Base-by-base conservation (phyloP, 1,140 invertebrate species). In the Pristionchus pacificus region DNA sequence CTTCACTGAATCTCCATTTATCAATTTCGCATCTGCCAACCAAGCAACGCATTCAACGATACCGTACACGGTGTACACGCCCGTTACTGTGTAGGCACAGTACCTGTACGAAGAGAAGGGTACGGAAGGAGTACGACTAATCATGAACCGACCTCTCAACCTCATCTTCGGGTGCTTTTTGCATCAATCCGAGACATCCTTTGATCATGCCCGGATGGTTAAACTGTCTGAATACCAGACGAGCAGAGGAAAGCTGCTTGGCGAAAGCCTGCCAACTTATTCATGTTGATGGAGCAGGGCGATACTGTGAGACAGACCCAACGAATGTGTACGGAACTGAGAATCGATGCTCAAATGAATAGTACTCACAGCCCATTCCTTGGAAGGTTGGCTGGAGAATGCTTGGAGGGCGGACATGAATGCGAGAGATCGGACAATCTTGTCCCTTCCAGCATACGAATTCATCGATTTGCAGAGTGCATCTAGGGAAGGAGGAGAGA, bases 1-100 rank as follows among this genome's bases (percentile, higher is more conserved):
- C 27, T 49, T 66, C 2, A 61, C 74, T 0, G 71, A 55, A 32
- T 77, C 72, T 13, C 72, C 33, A 6, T 31, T 32, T 13, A 77
- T 29, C 2, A 77, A 19, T 33, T 77, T 77, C 13, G 75, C 74
- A 61, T 77, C 76, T 13, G 63, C 38, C 19, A 77, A 62, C 76
- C 76, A 77, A 0, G 76, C 76, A 2, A 70, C 14, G 0, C 71
- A 57, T 62, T 77, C 76, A 2, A 74, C 71, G n/a, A 74, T 32
- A 28, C 74, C 75, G 57, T 77, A 77, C 3, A 77, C 74, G 1
- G 75, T 74, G 63, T 77, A 77, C 38, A 77, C 68, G 33, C 64
- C 75, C 0, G 74, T 77, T 28, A 77, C 75, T n/a, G 66, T 38
- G 19, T 49, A 49, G 6, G 38, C 19, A 49, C 38, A 49, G 19